Percentiles rank a stretch among this genome's conserved stretches.
Evolutionary conservation across 2,888 invertebrate genomes (phyloP).

Genomic region (Sphaerophoria taeniata): DNA sequence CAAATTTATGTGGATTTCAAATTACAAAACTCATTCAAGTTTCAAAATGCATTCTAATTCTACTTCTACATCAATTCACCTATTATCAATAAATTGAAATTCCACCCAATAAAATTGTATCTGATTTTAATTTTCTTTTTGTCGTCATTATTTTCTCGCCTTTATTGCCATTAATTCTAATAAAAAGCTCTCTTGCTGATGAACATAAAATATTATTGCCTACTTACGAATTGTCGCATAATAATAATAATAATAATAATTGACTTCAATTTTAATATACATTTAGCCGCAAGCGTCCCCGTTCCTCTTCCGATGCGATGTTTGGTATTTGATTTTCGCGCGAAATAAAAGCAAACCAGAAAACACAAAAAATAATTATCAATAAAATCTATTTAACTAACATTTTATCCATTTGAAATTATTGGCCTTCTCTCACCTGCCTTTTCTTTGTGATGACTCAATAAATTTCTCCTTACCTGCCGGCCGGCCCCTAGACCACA

Average conservation of each 20-base stretch:
- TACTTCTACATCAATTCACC: background rate
- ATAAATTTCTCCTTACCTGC: background rate
- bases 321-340: conserved; percentile 11
- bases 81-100: background rate
- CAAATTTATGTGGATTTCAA: background rate
- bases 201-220: conserved; percentile 19
- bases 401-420: conserved; percentile 27
- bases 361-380: conserved; percentile 9
- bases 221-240: background rate
- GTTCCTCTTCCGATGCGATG: too few species aligned
- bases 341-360: background rate
- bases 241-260: conserved; percentile 36
- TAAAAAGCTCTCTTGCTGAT: background rate
- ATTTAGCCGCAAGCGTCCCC: conserved; percentile 29
- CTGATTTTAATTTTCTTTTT: background rate
- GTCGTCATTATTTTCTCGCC: background rate
- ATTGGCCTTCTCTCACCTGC: background rate
- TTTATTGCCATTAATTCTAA: conserved; percentile 1
- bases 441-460: background rate
- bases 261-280: conserved; percentile 30
- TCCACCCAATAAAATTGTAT: background rate
- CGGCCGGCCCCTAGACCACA: background rate
- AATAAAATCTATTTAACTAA: conserved; percentile 41
- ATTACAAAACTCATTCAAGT: background rate
- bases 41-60: background rate